These are phyloP conservation scores for Helarctos malayanus DNA, from an alignment of 2,797 vertebrate genomes.

Conservation along the genomic window DNA sequence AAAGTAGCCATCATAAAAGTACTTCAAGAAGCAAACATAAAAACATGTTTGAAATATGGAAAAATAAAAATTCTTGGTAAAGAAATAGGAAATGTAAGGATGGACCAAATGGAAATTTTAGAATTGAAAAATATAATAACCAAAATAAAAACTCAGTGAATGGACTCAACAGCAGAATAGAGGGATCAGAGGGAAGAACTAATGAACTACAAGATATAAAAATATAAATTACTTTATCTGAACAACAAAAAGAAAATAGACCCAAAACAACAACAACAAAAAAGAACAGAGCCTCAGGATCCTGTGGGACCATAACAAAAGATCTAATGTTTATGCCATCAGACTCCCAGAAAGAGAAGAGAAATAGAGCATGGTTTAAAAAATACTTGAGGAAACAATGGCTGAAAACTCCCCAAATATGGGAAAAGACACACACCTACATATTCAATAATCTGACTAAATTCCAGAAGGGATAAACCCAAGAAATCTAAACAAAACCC, in stretches of 20 bases:
- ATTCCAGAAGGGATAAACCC: background rate
- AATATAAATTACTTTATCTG: background rate
- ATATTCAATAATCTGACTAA: background rate
- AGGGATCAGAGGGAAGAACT: background rate
- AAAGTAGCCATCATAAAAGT: background rate
- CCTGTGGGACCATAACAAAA: background rate
- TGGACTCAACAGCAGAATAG: background rate
- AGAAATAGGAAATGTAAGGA: background rate
- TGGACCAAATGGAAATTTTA: background rate
- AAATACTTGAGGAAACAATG: conserved; percentile 15
- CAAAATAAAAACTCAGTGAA: background rate
- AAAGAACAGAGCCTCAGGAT: background rate
- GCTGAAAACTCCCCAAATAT: background rate
- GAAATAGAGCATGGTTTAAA: background rate
- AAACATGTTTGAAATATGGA: background rate
- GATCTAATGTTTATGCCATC: background rate
- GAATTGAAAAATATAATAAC: background rate
- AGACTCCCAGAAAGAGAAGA: background rate
- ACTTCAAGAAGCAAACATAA: background rate
- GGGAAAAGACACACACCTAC: background rate
- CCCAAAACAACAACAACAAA: background rate
- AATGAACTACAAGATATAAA: background rate
- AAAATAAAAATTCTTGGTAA: background rate
- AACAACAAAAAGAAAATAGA: background rate
- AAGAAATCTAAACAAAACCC: background rate